phyloP scores from a whole-genome alignment of 30 jellyfish, hydroid and myxozoan species.

The Aurelia sp. region DNA sequence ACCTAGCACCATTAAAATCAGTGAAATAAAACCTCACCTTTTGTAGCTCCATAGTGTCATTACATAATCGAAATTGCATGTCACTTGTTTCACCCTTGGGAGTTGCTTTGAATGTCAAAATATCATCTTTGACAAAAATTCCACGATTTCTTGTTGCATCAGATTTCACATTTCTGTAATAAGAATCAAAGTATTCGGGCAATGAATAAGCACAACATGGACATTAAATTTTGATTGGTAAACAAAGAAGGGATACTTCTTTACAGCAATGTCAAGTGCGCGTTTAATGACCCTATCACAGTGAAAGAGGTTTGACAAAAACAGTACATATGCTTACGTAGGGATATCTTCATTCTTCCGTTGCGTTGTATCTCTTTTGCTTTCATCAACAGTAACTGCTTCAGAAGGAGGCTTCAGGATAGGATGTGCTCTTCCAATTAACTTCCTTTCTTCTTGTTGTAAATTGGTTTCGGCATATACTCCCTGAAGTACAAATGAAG shows the following conservation, averaged over 20 bases:
- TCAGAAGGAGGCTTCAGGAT: conserved; percentile 61
- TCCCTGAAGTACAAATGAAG: conserved; percentile 21
- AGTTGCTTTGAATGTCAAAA: conserved; percentile 58
- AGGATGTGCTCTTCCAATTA: conserved; percentile 58
- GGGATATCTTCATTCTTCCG: too few relatives aligned
- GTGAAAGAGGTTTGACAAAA: too few relatives aligned
- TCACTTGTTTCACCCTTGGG: conserved; percentile 67
- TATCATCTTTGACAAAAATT: conserved; percentile 79
- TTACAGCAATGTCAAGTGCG: too few relatives aligned
- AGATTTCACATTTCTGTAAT: conserved; percentile 16
- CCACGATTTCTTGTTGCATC: conserved; percentile 55
- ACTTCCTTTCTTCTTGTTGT: conserved; percentile 13
- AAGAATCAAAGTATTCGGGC: background rate
- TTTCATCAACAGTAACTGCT: background rate
- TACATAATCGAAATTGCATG: conserved; percentile 82
- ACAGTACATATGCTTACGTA: too few relatives aligned
- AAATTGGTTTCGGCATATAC: conserved; percentile 17
- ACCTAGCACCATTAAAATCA: too few relatives aligned
- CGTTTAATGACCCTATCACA: too few relatives aligned
- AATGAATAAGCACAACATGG: too few relatives aligned
- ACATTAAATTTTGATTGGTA: too few relatives aligned
- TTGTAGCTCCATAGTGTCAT: conserved; percentile 81
- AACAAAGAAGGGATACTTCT: too few relatives aligned
- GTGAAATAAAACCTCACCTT: conserved; percentile 34
- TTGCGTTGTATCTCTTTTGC: too few relatives aligned